Evolutionary conservation across 2,797 vertebrate species (phyloP).

Genomic region (Eremophila alpestris): DNA sequence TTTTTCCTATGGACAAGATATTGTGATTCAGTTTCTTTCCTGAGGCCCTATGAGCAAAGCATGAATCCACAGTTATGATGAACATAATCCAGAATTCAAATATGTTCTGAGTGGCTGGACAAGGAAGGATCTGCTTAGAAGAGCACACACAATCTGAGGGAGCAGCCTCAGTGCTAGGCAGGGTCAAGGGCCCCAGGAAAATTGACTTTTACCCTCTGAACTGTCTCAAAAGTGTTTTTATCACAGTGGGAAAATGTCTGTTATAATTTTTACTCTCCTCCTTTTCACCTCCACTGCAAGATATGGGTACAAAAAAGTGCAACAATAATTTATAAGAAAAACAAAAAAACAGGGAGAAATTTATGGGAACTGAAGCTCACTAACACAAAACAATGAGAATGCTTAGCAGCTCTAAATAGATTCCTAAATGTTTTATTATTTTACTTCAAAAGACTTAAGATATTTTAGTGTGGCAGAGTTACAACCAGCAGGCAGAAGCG

Average conservation of each 20-base stretch:
- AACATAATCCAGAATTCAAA: neutral
- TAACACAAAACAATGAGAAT: neutral
- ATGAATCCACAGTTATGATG: neutral
- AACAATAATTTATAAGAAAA: neutral
- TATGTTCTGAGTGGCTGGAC: neutral
- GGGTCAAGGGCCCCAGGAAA: neutral
- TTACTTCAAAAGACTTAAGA: neutral
- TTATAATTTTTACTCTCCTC: neutral
- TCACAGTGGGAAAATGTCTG: neutral
- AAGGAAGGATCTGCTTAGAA: neutral
- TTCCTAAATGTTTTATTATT: constrained; percentile 27
- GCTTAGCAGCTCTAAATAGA: neutral
- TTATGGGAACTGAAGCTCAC: neutral
- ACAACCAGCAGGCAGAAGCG: neutral
- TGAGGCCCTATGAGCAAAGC: neutral
- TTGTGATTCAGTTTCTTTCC: neutral
- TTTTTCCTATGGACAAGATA: neutral
- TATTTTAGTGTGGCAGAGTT: neutral
- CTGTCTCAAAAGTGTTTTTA: neutral
- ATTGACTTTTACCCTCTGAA: neutral
- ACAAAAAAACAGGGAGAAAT: neutral
- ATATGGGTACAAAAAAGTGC: neutral
- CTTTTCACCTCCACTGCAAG: neutral
- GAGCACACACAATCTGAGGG: neutral
- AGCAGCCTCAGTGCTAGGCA: neutral